Base-by-base conservation (phyloP, 2,113 vertebrate species). In the Epinephelus moara region DNA sequence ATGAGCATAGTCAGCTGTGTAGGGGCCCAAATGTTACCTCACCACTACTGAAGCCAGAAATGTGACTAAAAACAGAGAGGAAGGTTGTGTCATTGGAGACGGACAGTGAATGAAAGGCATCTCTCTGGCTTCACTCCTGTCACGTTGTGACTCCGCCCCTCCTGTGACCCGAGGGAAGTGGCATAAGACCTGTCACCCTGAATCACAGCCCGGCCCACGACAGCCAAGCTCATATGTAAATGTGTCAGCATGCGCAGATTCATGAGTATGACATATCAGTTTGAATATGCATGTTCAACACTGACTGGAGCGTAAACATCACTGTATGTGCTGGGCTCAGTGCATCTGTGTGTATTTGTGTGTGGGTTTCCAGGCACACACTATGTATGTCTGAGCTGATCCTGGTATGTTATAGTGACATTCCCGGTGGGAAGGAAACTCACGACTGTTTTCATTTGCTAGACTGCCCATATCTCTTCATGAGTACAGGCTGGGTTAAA, bases 381-480 rank as follows among this genome's bases (percentile, higher is more conserved):
- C 86, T 56, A 57, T 79, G 69, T 79, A 64, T 67, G 88, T 90
- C 82, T 74, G 79, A 81, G 89, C 63, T 33, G 77, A 92, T 93
- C 87, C 86, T 18, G 25, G 75, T 83, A 25, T 74, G 89, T 67
- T 74, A 72, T 77, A 63, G 89, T 95, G 94, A 95, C 94, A 93
- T 95, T 94, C 94, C 94, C 94, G 59, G 70, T 91, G 94, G 95
- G 94, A 89, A 95, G 92, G 91, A 92, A 92, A 89, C 77, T 91
- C 77, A 92, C 82, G 63, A 88, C 88, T 85, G 78, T 77, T 92
- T 86, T 72, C 81, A 83, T 91, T 90, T 87, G 89, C 74, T 49
- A 40, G 33, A 74, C 83, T 81, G 88, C 63, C 86, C 83, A 18
- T 83, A 70, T 92, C 84, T 72, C 76, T 77, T 91, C 83, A 78